Evolutionary conservation across 2,113 vertebrate genomes (phyloP).

Genomic region (Atrichornis clamosus): DNA sequence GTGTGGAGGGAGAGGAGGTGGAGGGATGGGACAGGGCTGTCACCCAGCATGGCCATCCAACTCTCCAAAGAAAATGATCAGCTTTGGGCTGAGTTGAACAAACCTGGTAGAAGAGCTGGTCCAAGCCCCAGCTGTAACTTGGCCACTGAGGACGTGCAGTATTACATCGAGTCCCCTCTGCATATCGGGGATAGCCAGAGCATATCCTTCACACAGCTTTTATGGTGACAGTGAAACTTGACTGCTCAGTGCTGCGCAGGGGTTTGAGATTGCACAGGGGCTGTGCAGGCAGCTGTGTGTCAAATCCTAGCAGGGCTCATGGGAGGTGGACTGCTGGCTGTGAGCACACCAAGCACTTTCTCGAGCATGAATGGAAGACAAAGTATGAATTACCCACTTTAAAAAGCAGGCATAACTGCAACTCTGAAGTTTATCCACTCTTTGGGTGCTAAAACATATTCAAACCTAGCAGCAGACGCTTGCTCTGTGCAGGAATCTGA

Average conservation of each 20-base stretch:
- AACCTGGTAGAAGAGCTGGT: neutral
- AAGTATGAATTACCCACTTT: neutral
- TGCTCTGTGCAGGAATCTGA: conserved; percentile 36
- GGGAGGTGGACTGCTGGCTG: neutral
- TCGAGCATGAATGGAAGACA: neutral
- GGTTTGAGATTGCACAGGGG: accelerated
- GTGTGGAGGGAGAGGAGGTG: neutral
- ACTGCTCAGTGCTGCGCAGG: neutral
- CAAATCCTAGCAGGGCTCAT: neutral
- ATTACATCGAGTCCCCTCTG: neutral
- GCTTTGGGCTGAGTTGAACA: neutral
- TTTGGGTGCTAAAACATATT: neutral
- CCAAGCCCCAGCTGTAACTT: neutral
- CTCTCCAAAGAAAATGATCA: neutral
- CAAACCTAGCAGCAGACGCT: neutral
- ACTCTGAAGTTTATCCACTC: neutral
- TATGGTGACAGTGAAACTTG: accelerated
- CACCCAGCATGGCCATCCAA: accelerated
- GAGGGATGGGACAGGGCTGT: neutral
- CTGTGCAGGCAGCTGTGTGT: accelerated
- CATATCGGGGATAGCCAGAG: neutral
- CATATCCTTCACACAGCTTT: neutral
- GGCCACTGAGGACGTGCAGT: neutral
- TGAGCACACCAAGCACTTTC: neutral
- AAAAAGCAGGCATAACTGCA: neutral